phyloP scores from a whole-genome alignment of 2,888 invertebrate genomes.

The Microctonus brassicae region DNA sequence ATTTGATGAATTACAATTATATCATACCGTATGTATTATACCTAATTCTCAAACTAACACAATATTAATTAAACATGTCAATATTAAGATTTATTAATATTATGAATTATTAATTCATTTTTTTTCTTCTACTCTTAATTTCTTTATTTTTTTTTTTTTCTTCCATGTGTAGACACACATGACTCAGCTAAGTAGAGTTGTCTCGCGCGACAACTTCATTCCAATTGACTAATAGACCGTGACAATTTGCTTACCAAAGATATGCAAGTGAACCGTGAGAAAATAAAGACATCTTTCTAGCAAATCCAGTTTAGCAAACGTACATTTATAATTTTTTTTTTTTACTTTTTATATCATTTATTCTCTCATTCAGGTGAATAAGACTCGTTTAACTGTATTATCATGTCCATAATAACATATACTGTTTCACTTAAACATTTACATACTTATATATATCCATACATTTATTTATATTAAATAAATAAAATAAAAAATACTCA shows the following conservation, averaged over 20 bases:
- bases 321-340: not conserved
- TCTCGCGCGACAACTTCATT: slow-evolving; percentile 23
- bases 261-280: slow-evolving; percentile 33
- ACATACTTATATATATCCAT: not conserved
- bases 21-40: not conserved
- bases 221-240: slow-evolving; percentile 35
- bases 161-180: not conserved
- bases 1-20: not conserved
- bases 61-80: not conserved
- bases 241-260: slow-evolving; percentile 28
- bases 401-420: not conserved
- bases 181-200: not conserved
- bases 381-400: not conserved
- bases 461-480: not conserved
- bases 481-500: not conserved
- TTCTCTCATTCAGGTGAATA: not conserved
- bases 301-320: slow-evolving; percentile 8
- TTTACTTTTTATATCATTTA: not conserved
- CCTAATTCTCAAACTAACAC: not conserved
- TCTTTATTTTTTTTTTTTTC: not conserved
- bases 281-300: slow-evolving; percentile 24
- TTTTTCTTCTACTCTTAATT: not conserved
- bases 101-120: not conserved
- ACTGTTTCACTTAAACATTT: not conserved
- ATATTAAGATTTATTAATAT: not conserved